Base-by-base conservation (phyloP, 2,113 vertebrate genomes). In the Gobio gobio region DNA sequence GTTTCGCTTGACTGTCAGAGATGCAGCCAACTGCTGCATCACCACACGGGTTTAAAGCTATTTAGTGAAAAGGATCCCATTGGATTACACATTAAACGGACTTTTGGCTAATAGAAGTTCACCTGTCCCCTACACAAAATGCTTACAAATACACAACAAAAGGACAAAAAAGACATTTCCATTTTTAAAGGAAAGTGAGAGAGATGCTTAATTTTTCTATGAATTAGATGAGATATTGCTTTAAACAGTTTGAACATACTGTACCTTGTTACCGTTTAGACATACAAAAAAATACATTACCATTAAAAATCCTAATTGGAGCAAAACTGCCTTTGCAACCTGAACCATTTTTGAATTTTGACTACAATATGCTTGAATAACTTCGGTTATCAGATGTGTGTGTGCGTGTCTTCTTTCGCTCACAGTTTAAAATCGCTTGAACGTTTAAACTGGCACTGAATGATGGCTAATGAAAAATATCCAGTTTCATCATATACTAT, bases 1-100 rank as follows among this genome's bases (percentile, higher is more conserved):
- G 83, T 40, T 70, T 78, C 59, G 20, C 47, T 61, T 29, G 74
- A 77, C 83, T 58, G 70, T 29, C 51, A 76, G 36, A 36, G 18
- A 54, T 63, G 56, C 68, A 36, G 74, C 47, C 20, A 47, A 45
- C 29, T 36, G 43, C 49, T 77, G 18, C 3, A 64, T 33, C 22
- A 2, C 68, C 20, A 5, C 66, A 72, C 2, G 4, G 68, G 20
- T 70, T 43, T 70, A 10, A 70, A 56, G 43, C 20, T 70, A 40
- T 18, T 36, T 18, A 5, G 14, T 66, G 29, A 33, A 22, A 33
- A 40, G 29, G 64, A 68, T 68, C 64, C 29, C 29, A 68, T 10
- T 33, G 64, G 9, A 8, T 40, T 68, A 36, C 3, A 68, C 29
- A 68, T 68, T 66, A 36, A 66, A 66, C 29, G 9, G 29, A 33